Evolutionary conservation across 2,888 invertebrate genomes (phyloP), one percentile per base, ranked within the genome.

Genomic region (Aproaerema taeniolella): DNA sequence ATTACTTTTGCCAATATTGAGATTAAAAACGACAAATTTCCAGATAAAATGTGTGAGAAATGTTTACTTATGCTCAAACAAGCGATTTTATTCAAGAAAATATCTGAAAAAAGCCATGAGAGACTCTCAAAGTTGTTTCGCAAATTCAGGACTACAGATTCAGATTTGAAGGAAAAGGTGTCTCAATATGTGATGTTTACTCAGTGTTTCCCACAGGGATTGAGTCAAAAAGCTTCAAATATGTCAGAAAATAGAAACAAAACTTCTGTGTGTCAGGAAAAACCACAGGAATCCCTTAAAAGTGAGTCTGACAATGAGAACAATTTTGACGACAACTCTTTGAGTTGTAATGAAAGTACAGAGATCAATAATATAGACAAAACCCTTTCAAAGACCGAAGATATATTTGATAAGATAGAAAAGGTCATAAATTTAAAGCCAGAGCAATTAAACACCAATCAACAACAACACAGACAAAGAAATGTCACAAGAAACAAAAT

Each of bases 71-170:
- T 68, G 38, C 49, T 85, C 31, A 74, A 73, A 55, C 67, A 77
- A 49, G 61, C 73, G n/a, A 69, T 79, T 31, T 47, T 49, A 32
- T 83, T 85, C 34, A 80, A 80, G 49, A 50, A 73, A 13, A 71
- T 54, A 31, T 78, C 81, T 40, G 75, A 82, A 61, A 57, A 61
- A 0, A 75, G 67, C 31, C 60, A 79, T 12, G 58, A 58, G 43
- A 49, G 54, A 11, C 46, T 80, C 1, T 52, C 56, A 36, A 49
- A 48, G 26, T 47, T 69, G n/a, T 10, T 41, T 17, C 45, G 20
- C 43, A 51, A 40, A 34, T 50, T 29, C 17, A 45, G 38, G n/a
- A 30, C 30, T 1, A 9, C 33, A 11, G 40, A 49, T 3, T 33
- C 50, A 7, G 37, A 39, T 49, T 41, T 62, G 7, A 53, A 60